Evolutionary conservation across 2,888 invertebrate genomes (phyloP), one percentile per base, ranked within the genome.

Genomic region (Teleogryllus oceanicus): DNA sequence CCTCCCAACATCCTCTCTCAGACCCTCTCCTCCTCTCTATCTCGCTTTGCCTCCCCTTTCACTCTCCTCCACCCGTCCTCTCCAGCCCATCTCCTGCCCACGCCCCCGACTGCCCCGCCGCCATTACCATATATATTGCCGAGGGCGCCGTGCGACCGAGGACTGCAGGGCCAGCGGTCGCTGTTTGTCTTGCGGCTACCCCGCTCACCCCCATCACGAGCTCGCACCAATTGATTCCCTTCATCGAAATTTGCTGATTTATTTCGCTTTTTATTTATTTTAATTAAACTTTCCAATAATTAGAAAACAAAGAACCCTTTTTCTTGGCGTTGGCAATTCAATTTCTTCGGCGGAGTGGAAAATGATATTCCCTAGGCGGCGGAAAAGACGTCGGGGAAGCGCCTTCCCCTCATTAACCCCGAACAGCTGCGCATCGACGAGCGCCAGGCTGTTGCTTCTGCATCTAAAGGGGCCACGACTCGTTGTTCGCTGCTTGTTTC

Each of bases 261-360:
- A 62, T 62, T 62, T 62, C 62, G 62, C n/a, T 62, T 62, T 62
- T 62, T n/a, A 62, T 62, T 62, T 62, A 62, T 62, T 62, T 62
- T 62, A 62, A 62, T 62, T 62, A 62, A 13, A n/a, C 16, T n/a
- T 18, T n/a, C 13, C 16, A 62, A 62, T n/a, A 13, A 62, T n/a
- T 62, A 62, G 62, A 62, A 62, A 62, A 18, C 62, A n/a, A 62
- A 62, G 62, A 62, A 62, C 62, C 62, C 62, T 5, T 16, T 62
- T 13, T 13, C n/a, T 62, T n/a, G n/a, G 37, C 37, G n/a, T 18
- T n/a, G 62, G 62, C n/a, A 62, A 62, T 62, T 62, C 16, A 62
- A 62, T 62, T 62, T 62, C 62, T 62, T 16, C n/a, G 62, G 62
- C 62, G 62, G n/a, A 62, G n/a, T 13, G 62, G n/a, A n/a, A 62